Evolutionary conservation across 2,888 invertebrate species (phyloP).

Genomic region (Melipona beecheii): DNA sequence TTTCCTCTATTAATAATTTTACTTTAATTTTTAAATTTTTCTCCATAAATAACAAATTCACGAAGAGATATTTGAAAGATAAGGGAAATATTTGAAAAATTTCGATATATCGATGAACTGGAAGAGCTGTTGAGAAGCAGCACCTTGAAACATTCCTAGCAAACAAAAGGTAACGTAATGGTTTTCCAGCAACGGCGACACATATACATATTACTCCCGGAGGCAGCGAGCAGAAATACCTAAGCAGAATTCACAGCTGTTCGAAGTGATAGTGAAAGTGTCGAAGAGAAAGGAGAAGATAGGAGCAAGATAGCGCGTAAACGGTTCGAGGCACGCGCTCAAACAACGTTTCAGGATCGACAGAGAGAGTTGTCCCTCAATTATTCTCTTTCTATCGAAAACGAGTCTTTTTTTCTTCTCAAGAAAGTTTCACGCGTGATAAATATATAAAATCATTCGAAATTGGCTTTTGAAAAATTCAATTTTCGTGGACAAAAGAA

Average conservation of each 20-base stretch:
- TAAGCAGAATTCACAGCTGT: conserved; percentile 19
- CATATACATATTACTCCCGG: conserved; percentile 20
- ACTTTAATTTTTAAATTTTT: neutral
- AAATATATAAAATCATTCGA: neutral
- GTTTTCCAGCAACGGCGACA: neutral
- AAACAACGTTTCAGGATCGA: conserved; percentile 13
- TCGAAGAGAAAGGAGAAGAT: conserved; percentile 61
- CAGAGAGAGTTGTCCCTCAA: neutral
- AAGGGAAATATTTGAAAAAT: neutral
- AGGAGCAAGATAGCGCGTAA: conserved; percentile 45
- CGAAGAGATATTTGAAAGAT: neutral
- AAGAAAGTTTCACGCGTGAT: neutral
- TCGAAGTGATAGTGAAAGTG: conserved; percentile 62
- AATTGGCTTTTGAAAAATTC: neutral
- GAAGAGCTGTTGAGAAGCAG: neutral
- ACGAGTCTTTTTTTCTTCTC: neutral
- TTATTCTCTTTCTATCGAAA: neutral
- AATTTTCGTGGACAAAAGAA: too few relatives aligned
- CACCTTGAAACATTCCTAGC: neutral
- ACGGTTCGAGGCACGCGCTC: conserved; percentile 42
- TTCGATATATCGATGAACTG: too few relatives aligned
- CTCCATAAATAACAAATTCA: neutral
- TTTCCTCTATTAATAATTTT: too few relatives aligned
- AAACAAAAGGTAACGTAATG: conserved; percentile 4
- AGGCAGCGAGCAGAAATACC: conserved; percentile 15